These are phyloP conservation scores for Gadus macrocephalus DNA, from an alignment of 2,113 vertebrate genomes.

Conservation along the genomic window DNA sequence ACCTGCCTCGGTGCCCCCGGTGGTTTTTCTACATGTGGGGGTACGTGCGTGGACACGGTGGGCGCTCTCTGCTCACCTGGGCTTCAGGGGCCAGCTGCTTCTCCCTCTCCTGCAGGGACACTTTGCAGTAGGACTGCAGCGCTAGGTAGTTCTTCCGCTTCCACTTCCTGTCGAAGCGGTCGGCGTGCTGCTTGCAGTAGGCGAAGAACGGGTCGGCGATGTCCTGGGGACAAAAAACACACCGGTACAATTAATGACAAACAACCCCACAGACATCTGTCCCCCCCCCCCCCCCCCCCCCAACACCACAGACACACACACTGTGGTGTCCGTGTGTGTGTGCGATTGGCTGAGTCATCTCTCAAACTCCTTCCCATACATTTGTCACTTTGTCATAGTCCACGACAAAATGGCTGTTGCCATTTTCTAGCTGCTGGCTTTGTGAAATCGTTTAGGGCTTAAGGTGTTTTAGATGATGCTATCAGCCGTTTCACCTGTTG, in stretches of 20 bases:
- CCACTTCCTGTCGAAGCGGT: slow-evolving; percentile 98
- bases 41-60: no score
- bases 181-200: slow-evolving; percentile 98
- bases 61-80: slow-evolving; percentile 72
- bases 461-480: slow-evolving; percentile 41
- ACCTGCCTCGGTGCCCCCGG: no score
- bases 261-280: not conserved
- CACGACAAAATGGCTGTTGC: slow-evolving; percentile 9
- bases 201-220: slow-evolving; percentile 99
- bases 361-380: not conserved
- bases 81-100: slow-evolving; percentile 93
- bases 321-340: no score
- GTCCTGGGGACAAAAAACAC: slow-evolving; percentile 70
- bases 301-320: no score
- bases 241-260: not conserved
- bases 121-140: slow-evolving; percentile 99
- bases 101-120: slow-evolving; percentile 94
- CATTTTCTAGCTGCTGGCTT: slow-evolving; percentile 33
- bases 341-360: no score
- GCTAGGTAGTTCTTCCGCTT: slow-evolving; percentile 98
- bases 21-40: no score
- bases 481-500: slow-evolving; percentile 45
- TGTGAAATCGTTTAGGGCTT: slow-evolving; percentile 48
- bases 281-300: not conserved
- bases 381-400: slow-evolving; percentile 1